Evolutionary conservation across 2,888 invertebrate species (phyloP).

Genomic region (Perizoma flavofasciatum): DNA sequence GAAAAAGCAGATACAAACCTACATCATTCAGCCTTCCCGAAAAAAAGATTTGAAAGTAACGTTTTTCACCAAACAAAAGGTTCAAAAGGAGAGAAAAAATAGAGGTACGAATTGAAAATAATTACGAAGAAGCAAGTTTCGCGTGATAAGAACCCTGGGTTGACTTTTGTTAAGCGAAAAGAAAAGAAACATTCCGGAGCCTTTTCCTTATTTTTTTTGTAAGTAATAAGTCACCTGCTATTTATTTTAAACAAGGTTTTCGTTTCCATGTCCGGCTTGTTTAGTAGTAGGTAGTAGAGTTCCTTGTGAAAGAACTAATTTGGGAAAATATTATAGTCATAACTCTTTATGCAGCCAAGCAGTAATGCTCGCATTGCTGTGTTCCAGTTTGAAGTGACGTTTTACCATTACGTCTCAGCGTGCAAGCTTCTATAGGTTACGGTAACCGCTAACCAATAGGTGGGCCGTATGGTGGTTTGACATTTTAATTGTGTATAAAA

Average conservation of each 20-base stretch:
- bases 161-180: constrained; percentile 58
- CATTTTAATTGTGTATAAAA: no score
- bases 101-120: constrained; percentile 69
- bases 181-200: constrained; percentile 48
- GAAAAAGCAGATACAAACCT: background rate
- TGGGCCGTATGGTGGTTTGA: no score
- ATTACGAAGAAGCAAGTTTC: constrained; percentile 65
- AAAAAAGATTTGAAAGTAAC: constrained; percentile 12
- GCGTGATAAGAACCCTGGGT: constrained; percentile 60
- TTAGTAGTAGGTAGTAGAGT: no score
- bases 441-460: no score
- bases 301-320: no score
- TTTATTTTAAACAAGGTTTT: constrained; percentile 9
- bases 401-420: no score
- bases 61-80: constrained; percentile 49
- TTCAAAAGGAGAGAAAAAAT: constrained; percentile 46
- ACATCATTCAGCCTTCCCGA: constrained; percentile 3
- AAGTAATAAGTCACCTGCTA: constrained; percentile 22
- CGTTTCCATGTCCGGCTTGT: background rate
- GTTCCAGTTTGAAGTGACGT: no score
- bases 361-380: no score
- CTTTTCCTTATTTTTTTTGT: constrained; percentile 30
- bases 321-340: no score
- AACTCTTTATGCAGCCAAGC: no score
- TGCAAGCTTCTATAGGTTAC: no score